Percentiles rank a stretch among this genome's conserved stretches.
These are phyloP conservation scores for Apomyelois bistriatella DNA, from an alignment of 2,888 invertebrate genomes.

Conservation along the genomic window DNA sequence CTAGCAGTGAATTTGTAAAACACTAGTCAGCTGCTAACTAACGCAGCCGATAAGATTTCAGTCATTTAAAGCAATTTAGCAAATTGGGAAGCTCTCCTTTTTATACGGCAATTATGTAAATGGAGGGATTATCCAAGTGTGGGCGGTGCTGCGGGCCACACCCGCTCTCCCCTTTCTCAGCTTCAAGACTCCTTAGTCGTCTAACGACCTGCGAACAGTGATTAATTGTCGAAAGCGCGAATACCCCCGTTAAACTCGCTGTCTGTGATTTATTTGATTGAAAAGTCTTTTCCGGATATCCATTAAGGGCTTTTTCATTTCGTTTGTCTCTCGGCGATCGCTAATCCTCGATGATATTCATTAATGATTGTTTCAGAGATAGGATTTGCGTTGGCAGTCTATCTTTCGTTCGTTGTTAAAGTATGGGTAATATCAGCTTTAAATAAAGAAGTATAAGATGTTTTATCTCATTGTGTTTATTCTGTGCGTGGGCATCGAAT, in stretches of 20 bases:
- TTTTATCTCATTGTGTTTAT: no score
- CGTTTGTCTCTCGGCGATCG: slow-evolving; percentile 32
- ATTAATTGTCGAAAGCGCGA: slow-evolving; percentile 63
- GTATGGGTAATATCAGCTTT: neutral
- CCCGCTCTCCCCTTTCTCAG: slow-evolving; percentile 65
- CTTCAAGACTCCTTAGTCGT: slow-evolving; percentile 54
- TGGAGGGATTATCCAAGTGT: slow-evolving; percentile 75
- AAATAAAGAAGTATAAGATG: no score
- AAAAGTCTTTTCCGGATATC: slow-evolving; percentile 57
- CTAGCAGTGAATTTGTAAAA: neutral
- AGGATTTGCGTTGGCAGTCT: slow-evolving; percentile 12
- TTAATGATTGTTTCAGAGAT: slow-evolving; percentile 25
- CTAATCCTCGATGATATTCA: slow-evolving; percentile 31
- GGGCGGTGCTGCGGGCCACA: slow-evolving; percentile 69
- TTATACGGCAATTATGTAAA: slow-evolving; percentile 81
- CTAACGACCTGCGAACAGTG: slow-evolving; percentile 68
- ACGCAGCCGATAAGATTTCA: slow-evolving; percentile 49
- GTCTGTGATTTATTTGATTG: slow-evolving; percentile 69
- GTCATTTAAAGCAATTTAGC: slow-evolving; percentile 77
- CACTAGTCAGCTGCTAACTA: slow-evolving; percentile 17
- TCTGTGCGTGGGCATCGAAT: no score
- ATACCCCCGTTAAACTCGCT: slow-evolving; percentile 49
- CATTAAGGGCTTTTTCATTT: slow-evolving; percentile 50
- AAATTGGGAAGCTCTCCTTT: slow-evolving; percentile 79
- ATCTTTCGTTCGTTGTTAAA: neutral